Evolutionary conservation across 2,113 vertebrate genomes (phyloP), one percentile per base, ranked within the genome.

Genomic region (Limanda limanda): DNA sequence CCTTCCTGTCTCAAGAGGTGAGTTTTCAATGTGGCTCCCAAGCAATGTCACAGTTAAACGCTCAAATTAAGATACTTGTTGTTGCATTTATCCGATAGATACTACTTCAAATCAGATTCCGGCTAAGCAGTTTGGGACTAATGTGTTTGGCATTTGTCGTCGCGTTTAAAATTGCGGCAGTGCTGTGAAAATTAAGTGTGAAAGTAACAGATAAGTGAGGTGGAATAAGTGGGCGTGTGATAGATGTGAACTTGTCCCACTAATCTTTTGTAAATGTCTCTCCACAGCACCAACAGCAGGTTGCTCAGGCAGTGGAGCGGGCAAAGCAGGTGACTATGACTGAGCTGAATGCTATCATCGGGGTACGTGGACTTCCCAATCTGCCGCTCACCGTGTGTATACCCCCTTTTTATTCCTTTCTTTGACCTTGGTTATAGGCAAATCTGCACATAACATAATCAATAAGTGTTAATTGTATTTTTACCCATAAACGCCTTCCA

Each of bases 301-400:
- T 98, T 91, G 96, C 96, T 94, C 97, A 98, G 95, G 96, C 97
- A 93, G 97, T 98, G 91, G 97, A 98, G 93, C 95, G 97, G 92
- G 97, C 96, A 94, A 98, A 98, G 92, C 97, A 99, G 96, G 97
- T 99, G 93, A 99, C 97, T 94, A 99, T 99, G 97, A 97, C 97
- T 80, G 97, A 99, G 93, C 95, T 99, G 94, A 98, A 98, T 89
- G 97, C 97, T 85, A 98, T 98, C 96, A 98, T 98, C 96, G 96
- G 97, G 96, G 97, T 98, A 97, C 95, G 97, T 98, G 95, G 93
- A 96, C 96, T 97, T 97, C 95, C 87, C 89, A 79, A 94, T 96
- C 95, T 95, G 93, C 93, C 93, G 94, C 91, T 96, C 77, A 93
- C 92, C 91, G 88, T 95, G 89, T 95, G 93, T 96, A 93, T 95